Evolutionary conservation across 2,113 vertebrate species (phyloP), one percentile per base, ranked within the genome.

Genomic region (Solea senegalensis): DNA sequence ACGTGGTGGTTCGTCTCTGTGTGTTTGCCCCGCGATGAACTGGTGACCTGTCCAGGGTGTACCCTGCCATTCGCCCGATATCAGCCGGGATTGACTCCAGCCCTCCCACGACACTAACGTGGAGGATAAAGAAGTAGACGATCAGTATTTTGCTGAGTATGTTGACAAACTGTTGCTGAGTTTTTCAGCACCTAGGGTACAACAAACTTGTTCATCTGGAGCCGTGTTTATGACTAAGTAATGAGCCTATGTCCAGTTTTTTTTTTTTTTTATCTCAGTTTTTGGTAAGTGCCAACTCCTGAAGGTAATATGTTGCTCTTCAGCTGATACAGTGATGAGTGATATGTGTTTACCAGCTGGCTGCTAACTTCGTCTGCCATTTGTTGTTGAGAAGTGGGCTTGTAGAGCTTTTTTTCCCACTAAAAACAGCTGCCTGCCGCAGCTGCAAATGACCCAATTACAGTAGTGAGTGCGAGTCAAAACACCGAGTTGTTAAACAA

Each of bases 291-390:
- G 57, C 16, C 41, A 44, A 9, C 10, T 61, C 58, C 21, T 46
- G 3, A 14, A 43, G 12, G 10, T 27, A 45, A 59, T 59, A 59
- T 61, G 16, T 28, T 43, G 21, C 43, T 28, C 7, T 15, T 61
- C 43, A 27, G 7, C 41, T 60, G 16, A 14, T 34, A 55, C 27
- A 34, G 34, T 34, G 34, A 34, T 34, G 34, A 34, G 34, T 34
- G 54, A 13, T 56, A 10, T 12, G 9, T 56, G 54, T 46, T 61
- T 61, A 61, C 43, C 58, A 61, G 43, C 41, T 27, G 58, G 43
- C 27, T 44, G 12, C 16, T 27, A 46, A 46, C 43, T 45, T 45
- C 45, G 21, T 15, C 58, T 9, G 21, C 9, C 27, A 40, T 27
- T 27, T 28, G 58, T 3, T 14, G 11, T 27, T 5, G 16, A 46